Percentiles rank a stretch among this genome's conserved stretches.
Conservation (phyloP, 2,113 vertebrate species). For the Malurus melanocephalus region DNA sequence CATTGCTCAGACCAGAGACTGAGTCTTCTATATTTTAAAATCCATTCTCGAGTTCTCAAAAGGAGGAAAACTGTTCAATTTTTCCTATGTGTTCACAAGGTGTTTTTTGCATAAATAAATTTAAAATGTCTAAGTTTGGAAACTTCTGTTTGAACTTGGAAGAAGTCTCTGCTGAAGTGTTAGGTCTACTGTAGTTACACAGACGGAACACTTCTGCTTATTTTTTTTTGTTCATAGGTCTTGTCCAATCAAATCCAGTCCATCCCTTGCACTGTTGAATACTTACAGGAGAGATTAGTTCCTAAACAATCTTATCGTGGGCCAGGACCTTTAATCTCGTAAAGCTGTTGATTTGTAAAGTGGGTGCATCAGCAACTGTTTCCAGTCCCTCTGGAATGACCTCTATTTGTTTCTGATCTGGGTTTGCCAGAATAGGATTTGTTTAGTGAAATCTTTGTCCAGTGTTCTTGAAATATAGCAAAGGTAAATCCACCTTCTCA, state of each 20-base stretch:
- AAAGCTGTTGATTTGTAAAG: not conserved
- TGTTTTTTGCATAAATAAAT: slow-evolving; percentile 41
- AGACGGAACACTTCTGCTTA: not conserved
- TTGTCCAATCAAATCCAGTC: slow-evolving; percentile 28
- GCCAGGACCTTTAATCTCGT: slow-evolving; percentile 11
- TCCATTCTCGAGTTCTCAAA: not conserved
- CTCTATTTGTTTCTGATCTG: not conserved
- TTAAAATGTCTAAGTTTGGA: slow-evolving; percentile 16
- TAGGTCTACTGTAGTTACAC: slow-evolving; percentile 2
- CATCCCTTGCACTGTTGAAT: not conserved
- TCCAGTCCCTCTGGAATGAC: not conserved
- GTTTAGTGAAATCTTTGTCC: slow-evolving; percentile 16
- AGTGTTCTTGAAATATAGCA: slow-evolving; percentile 28
- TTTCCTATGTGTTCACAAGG: slow-evolving; percentile 57
- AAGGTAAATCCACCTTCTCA: slow-evolving; percentile 27
- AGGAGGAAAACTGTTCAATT: slow-evolving; percentile 17
- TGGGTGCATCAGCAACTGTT: not conserved
- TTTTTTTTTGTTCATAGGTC: not conserved
- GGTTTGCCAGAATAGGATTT: slow-evolving; percentile 10
- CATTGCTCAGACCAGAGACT: not conserved
- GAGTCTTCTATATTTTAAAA: not conserved
- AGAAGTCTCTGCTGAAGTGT: not conserved
- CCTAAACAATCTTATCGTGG: not conserved
- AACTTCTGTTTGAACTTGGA: slow-evolving; percentile 13
- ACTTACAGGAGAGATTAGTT: slow-evolving; percentile 15